Conservation (phyloP, 1,140 invertebrate species). For the Bombus impatiens region DNA sequence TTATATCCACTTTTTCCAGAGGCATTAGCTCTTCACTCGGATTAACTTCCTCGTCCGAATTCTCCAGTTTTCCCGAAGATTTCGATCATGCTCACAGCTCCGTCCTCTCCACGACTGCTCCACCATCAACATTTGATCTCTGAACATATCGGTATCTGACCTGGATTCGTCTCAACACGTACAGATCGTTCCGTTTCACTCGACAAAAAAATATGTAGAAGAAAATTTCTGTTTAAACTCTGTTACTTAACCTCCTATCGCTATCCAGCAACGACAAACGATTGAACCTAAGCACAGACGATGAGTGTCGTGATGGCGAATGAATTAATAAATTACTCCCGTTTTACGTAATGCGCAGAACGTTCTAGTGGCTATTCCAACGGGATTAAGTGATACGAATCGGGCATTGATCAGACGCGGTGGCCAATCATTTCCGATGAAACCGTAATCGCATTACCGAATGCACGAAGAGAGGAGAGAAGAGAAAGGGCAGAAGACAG, state of each 20-base stretch:
- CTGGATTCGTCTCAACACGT: conserved; percentile 41
- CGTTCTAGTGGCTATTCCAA: neutral
- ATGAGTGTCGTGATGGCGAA: neutral
- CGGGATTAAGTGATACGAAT: conserved; percentile 38
- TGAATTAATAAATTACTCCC: conserved; percentile 6
- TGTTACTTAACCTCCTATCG: neutral
- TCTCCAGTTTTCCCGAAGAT: too few species aligned
- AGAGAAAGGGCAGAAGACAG: neutral
- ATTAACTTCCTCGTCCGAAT: too few species aligned
- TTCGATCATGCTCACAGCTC: too few species aligned
- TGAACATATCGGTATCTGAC: conserved; percentile 24
- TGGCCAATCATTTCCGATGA: conserved; percentile 15
- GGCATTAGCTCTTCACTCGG: too few species aligned
- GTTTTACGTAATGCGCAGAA: conserved; percentile 24
- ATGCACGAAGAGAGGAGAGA: neutral
- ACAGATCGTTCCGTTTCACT: neutral
- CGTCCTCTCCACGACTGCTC: too few species aligned
- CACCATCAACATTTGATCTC: too few species aligned
- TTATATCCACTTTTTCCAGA: too few species aligned
- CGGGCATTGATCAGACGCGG: conserved; percentile 17
- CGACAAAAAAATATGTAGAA: too few species aligned
- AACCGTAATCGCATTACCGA: conserved; percentile 28
- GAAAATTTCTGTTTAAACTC: neutral
- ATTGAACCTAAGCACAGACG: too few species aligned
- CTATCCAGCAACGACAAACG: neutral